A percentile compares a stretch with the other conserved stretches of the same genome.
phyloP scores from a whole-genome alignment of 2,113 vertebrate genomes.

The Podarcis muralis region DNA sequence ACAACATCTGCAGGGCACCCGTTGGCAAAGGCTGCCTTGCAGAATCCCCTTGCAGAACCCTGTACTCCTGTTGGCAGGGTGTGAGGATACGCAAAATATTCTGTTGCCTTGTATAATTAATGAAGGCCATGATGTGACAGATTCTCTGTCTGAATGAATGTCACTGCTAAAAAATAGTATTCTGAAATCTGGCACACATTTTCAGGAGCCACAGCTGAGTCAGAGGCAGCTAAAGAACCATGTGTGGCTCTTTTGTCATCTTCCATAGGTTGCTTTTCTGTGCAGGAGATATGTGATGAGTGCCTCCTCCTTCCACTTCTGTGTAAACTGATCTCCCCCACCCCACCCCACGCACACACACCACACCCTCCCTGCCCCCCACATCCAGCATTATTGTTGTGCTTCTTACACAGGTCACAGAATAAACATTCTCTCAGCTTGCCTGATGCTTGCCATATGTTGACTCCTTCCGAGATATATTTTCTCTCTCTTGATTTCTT shows the following conservation, averaged over 20 bases:
- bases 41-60: too few relatives aligned
- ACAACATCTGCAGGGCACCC: too few relatives aligned
- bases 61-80: too few relatives aligned
- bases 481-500: slow-evolving; percentile 55
- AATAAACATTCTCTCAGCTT: slow-evolving; percentile 35
- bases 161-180: background rate
- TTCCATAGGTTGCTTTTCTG: background rate
- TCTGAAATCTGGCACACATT: background rate
- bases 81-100: background rate
- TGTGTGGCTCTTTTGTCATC: slow-evolving; percentile 22
- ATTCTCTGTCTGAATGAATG: background rate
- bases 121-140: background rate
- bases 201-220: background rate
- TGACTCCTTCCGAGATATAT: slow-evolving; percentile 42
- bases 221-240: background rate
- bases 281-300: slow-evolving; percentile 10
- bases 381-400: background rate
- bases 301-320: slow-evolving; percentile 46
- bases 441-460: slow-evolving; percentile 59
- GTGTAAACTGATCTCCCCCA: slow-evolving; percentile 18
- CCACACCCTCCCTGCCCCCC: background rate
- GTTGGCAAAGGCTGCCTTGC: too few relatives aligned
- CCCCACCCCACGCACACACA: too few relatives aligned
- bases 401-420: slow-evolving; percentile 31
- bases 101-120: background rate